Conservation (phyloP, 2,113 vertebrate genomes). For the Elanus axillaris region DNA sequence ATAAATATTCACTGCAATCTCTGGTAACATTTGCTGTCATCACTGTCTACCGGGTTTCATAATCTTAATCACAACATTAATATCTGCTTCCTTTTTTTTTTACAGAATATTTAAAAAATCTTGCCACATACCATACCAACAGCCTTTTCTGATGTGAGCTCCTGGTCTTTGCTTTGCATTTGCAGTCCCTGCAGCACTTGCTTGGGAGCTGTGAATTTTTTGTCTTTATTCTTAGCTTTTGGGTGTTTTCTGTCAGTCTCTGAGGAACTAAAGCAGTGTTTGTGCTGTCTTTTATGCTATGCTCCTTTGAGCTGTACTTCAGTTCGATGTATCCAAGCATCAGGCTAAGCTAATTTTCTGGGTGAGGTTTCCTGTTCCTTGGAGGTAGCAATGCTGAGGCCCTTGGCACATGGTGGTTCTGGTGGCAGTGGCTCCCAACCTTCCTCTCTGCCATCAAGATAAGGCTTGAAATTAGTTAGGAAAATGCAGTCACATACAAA, state of each 20-base stretch:
- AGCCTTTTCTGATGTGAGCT: neutral
- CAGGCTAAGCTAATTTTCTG: neutral
- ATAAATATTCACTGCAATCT: neutral
- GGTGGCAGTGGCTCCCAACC: neutral
- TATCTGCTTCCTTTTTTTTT: neutral
- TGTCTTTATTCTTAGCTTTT: neutral
- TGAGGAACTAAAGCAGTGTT: neutral
- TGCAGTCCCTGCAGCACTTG: neutral
- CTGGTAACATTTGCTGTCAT: neutral
- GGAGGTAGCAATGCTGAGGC: neutral
- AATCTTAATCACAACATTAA: neutral
- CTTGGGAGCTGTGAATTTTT: neutral
- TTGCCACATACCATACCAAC: neutral
- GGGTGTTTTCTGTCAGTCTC: neutral
- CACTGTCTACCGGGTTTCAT: neutral
- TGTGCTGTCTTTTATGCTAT: neutral
- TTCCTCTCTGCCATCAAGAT: neutral
- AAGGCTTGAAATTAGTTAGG: neutral
- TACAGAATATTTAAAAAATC: neutral
- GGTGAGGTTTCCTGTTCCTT: neutral
- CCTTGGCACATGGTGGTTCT: neutral
- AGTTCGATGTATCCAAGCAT: neutral
- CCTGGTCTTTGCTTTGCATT: neutral
- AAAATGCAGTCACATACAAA: neutral
- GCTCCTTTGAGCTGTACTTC: neutral